Conservation (phyloP, 1,140 invertebrate genomes). For the Eurosta solidaginis region DNA sequence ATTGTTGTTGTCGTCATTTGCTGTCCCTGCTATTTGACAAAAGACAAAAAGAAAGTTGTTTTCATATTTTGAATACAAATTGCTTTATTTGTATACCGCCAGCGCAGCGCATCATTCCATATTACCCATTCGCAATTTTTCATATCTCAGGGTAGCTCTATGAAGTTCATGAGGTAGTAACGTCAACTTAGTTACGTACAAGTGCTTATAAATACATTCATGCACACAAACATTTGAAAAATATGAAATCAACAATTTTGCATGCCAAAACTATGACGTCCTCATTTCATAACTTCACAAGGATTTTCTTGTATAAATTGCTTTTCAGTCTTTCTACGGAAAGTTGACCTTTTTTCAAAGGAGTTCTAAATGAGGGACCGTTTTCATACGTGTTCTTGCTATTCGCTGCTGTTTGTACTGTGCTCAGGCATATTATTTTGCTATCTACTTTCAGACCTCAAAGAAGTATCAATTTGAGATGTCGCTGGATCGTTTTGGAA, state of each 20-base stretch:
- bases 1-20: background rate
- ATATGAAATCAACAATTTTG: constrained; percentile 33
- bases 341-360: background rate
- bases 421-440: too few species aligned
- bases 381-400: too few species aligned
- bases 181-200: background rate
- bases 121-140: background rate
- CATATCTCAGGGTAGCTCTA: background rate
- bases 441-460: too few species aligned
- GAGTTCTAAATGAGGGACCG: background rate
- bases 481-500: too few species aligned
- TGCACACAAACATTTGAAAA: background rate
- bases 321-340: background rate
- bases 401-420: too few species aligned
- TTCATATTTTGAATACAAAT: constrained; percentile 60
- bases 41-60: constrained; percentile 36
- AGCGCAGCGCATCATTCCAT: background rate
- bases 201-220: background rate
- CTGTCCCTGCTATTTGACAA: constrained; percentile 12
- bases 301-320: background rate
- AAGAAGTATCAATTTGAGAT: too few species aligned
- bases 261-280: constrained; percentile 25
- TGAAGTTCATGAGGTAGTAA: background rate
- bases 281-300: too few species aligned
- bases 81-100: constrained; percentile 52